Evolutionary conservation across 2,888 invertebrate species (phyloP), one percentile per base, ranked within the genome.

Genomic region (Synergus laeviventris): DNA sequence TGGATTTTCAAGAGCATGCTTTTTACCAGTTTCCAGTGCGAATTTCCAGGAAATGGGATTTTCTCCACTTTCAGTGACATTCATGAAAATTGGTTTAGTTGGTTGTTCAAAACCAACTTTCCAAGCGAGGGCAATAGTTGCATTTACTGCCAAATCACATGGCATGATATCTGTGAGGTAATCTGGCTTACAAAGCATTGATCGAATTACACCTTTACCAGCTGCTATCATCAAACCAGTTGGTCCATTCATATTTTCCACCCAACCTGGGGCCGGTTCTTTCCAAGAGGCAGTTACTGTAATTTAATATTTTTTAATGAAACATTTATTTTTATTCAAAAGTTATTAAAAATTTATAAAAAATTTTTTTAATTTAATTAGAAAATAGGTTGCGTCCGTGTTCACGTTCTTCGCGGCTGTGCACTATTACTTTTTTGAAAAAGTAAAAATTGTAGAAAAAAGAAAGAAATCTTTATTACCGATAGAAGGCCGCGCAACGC

Each of bases 401-500:
- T n/a, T n/a, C n/a, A n/a, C n/a, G n/a, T n/a, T n/a, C n/a, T n/a
- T n/a, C n/a, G n/a, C n/a, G n/a, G n/a, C n/a, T n/a, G n/a, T n/a
- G n/a, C n/a, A n/a, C n/a, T n/a, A n/a, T n/a, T n/a, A n/a, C n/a
- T n/a, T n/a, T n/a, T n/a, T n/a, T n/a, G n/a, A n/a, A n/a, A n/a
- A n/a, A n/a, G n/a, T n/a, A n/a, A n/a, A n/a, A n/a, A n/a, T n/a
- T n/a, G n/a, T n/a, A n/a, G n/a, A n/a, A n/a, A n/a, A n/a, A n/a
- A n/a, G n/a, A n/a, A 5, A 73, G 56, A 54, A 31, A 73, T n/a
- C 45, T n/a, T 11, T 39, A 70, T 93, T 92, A 96, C 96, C 97
- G 84, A 99, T 98, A 49, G 98, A 98, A 14, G 99, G 99, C 87
- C 99, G 92, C 5, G 96, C 95, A 79, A 99, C 95, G 64, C 95